phyloP scores from a whole-genome alignment of 2,797 vertebrate species.

The Falco columbarius region DNA sequence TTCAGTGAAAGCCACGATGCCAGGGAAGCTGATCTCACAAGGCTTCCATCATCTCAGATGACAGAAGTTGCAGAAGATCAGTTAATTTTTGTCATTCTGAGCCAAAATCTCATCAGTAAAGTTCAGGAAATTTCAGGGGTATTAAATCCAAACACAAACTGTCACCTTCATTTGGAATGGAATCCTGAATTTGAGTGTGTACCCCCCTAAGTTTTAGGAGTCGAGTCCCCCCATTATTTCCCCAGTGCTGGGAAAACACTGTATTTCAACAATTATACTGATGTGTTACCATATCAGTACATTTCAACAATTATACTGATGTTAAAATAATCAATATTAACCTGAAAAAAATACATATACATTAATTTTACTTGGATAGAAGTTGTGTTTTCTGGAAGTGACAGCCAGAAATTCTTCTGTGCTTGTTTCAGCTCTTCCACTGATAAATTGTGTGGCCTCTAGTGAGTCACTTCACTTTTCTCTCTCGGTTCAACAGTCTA shows the following conservation, averaged over 20 bases:
- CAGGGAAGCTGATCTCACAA: constrained; percentile 69
- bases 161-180: background rate
- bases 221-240: background rate
- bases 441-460: constrained; percentile 22
- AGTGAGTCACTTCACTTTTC: constrained; percentile 41
- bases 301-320: background rate
- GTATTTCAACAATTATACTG: background rate
- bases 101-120: constrained; percentile 46
- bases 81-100: constrained; percentile 52
- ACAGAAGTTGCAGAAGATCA: constrained; percentile 66
- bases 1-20: constrained; percentile 34
- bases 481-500: constrained; percentile 2
- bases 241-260: background rate
- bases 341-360: background rate
- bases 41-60: constrained; percentile 61
- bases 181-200: background rate
- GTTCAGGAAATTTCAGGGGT: constrained; percentile 35
- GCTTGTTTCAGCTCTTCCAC: constrained; percentile 47
- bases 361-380: background rate
- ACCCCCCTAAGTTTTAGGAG: background rate
- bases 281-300: background rate
- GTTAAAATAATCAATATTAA: background rate
- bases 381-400: background rate
- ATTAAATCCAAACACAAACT: constrained; percentile 12
- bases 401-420: constrained; percentile 27